Evolutionary conservation across 2,797 vertebrate genomes (phyloP), one percentile per base, ranked within the genome.

Genomic region (Tokudaia muenninki): DNA sequence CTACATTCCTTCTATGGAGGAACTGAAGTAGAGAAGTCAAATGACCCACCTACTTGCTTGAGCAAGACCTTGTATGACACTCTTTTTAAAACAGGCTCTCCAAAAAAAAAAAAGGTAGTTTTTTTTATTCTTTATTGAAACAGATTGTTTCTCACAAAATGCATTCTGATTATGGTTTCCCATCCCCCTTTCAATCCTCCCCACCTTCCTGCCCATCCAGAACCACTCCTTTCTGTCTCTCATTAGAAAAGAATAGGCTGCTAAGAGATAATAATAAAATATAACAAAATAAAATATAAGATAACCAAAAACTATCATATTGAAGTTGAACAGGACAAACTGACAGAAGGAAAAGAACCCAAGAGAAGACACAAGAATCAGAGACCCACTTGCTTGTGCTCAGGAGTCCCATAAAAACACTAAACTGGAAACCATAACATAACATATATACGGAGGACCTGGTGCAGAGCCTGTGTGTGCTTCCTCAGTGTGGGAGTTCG

Each of bases 11-110:
- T 47, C 14, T 3, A 37, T 16, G 5, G 70, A 94, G 77, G 89
- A 79, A 95, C 47, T 31, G 74, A 94, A 84, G 70, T 22, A 75
- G 82, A 92, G 93, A 81, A 26, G 47, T 24, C 79, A 70, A 44
- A 17, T 47, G 55, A 80, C 67, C 44, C 59, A 13, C 52, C 63
- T 59, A 26, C 50, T n/a, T 52, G 74, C 37, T 41, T 31, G 59
- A 90, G 29, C 44, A 41, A 57, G 17, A 52, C 4, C 44, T 44
- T n/a, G 1, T 0, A 44, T n/a, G 72, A 79, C 10, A 63, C 29
- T 65, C 34, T 83, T 11, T 74, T 59, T 96, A 50, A 26, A 80
- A 50, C 4, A 52, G 1, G 19, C 0, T 41, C 41, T 79, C 44
- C 19, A 41, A 67, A 8, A 3, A 17, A 41, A 63, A 63, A 11